Conservation (phyloP, 2,888 invertebrate species). For the Dorcus hopei region DNA sequence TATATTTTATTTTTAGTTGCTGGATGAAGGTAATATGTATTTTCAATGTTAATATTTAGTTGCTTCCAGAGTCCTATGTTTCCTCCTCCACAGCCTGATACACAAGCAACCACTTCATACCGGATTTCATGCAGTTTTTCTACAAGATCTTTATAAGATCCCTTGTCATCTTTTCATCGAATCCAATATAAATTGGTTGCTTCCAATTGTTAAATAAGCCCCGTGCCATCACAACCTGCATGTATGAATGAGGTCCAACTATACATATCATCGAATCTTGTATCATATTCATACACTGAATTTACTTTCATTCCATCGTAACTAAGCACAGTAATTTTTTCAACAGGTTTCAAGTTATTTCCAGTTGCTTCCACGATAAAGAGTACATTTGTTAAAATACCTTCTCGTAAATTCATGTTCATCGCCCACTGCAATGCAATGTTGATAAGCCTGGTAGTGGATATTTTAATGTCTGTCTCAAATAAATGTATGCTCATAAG, state of each 20-base stretch:
- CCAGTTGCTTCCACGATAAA: too few relatives aligned
- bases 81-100: constrained; percentile 30
- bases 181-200: constrained; percentile 29
- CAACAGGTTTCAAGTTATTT: too few relatives aligned
- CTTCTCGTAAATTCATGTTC: too few relatives aligned
- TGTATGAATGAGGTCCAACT: constrained; percentile 29
- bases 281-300: constrained; percentile 23
- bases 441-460: too few relatives aligned
- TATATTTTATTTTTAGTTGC: too few relatives aligned
- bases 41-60: too few relatives aligned
- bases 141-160: constrained; percentile 24
- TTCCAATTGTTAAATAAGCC: constrained; percentile 30
- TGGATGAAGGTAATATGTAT: too few relatives aligned
- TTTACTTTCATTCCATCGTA: constrained; percentile 29
- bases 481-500: too few relatives aligned
- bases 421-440: too few relatives aligned
- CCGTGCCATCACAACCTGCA: constrained; percentile 31
- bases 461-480: too few relatives aligned
- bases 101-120: constrained; percentile 33
- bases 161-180: constrained; percentile 35
- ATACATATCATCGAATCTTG: constrained; percentile 25
- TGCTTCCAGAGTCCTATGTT: constrained; percentile 31
- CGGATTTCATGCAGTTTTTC: constrained; percentile 20
- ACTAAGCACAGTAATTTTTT: constrained; percentile 15
- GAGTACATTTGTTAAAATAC: too few relatives aligned